Percentiles rank a stretch among this genome's conserved stretches.
Conservation (phyloP, 2,888 invertebrate genomes). For the Rhagium mordax region DNA sequence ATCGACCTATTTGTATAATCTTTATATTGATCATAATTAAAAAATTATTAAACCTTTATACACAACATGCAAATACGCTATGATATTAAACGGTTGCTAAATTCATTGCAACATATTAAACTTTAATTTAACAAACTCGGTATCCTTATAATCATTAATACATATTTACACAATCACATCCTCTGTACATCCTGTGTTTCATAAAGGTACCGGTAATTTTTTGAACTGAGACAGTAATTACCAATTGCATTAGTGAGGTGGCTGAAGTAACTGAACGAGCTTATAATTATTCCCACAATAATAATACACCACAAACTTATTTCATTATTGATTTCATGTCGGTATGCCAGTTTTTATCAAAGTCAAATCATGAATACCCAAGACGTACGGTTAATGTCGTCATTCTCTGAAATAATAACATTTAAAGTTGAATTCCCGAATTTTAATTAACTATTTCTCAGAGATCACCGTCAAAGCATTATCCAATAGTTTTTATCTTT, state of each 20-base stretch:
- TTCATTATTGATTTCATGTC: constrained; percentile 61
- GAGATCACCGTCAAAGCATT: constrained; percentile 57
- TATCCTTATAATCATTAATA: background rate
- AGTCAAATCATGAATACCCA: constrained; percentile 54
- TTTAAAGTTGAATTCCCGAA: constrained; percentile 62
- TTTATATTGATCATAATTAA: too few species aligned
- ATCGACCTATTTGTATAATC: too few species aligned
- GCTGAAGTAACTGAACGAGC: constrained; percentile 44
- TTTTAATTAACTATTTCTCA: constrained; percentile 64
- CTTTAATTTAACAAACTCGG: too few species aligned
- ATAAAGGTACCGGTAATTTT: constrained; percentile 21
- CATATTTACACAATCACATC: constrained; percentile 4
- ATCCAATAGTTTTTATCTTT: constrained; percentile 36
- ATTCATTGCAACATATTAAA: too few species aligned
- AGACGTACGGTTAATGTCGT: constrained; percentile 47
- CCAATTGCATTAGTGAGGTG: constrained; percentile 33
- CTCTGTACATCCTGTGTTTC: constrained; percentile 40
- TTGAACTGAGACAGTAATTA: constrained; percentile 21
- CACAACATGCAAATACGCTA: too few species aligned
- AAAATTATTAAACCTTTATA: too few species aligned
- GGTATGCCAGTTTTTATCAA: constrained; percentile 56
- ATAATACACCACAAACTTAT: constrained; percentile 51
- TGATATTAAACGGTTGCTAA: too few species aligned
- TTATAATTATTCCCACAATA: constrained; percentile 53
- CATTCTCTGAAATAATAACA: constrained; percentile 62